Evolutionary conservation across 2,888 invertebrate species (phyloP).

Genomic region (Caenorhabditis zanzibari): DNA sequence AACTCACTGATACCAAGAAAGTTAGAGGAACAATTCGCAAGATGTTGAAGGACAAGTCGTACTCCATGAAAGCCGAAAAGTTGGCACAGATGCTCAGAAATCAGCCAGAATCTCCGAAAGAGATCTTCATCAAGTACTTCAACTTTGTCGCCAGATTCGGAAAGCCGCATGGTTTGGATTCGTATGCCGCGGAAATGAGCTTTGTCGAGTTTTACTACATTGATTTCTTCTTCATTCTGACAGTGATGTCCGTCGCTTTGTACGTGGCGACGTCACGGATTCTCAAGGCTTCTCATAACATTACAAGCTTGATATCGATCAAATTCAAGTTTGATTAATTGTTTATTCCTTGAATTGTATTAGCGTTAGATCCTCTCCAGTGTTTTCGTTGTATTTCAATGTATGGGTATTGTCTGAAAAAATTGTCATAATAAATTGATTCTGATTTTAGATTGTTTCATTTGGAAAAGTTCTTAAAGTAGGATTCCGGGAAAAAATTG

Average conservation of each 20-base stretch:
- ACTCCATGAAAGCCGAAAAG: slow-evolving; percentile 47
- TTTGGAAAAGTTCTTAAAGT: too few species aligned
- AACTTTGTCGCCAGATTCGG: slow-evolving; percentile 62
- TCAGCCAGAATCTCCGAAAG: slow-evolving; percentile 57
- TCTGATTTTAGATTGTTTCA: background rate
- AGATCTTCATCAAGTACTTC: slow-evolving; percentile 57
- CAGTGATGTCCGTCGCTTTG: slow-evolving; percentile 16
- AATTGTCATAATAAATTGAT: slow-evolving; percentile 41
- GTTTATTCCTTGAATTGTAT: background rate
- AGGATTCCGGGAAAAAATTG: too few species aligned
- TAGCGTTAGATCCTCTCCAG: background rate
- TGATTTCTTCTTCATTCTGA: slow-evolving; percentile 27
- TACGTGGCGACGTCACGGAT: slow-evolving; percentile 32
- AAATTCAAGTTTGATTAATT: slow-evolving; percentile 50
- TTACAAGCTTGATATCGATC: slow-evolving; percentile 25
- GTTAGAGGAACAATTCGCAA: slow-evolving; percentile 32
- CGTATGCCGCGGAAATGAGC: slow-evolving; percentile 48
- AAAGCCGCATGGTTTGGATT: slow-evolving; percentile 56
- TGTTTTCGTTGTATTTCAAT: background rate
- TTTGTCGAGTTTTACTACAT: slow-evolving; percentile 56
- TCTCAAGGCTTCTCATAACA: slow-evolving; percentile 13
- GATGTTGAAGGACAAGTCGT: slow-evolving; percentile 59
- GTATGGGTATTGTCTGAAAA: slow-evolving; percentile 19
- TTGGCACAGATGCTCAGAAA: slow-evolving; percentile 48
- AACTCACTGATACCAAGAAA: slow-evolving; percentile 42